Evolutionary conservation across 2,888 invertebrate species (phyloP).

Genomic region (Coelopa pilipes): DNA sequence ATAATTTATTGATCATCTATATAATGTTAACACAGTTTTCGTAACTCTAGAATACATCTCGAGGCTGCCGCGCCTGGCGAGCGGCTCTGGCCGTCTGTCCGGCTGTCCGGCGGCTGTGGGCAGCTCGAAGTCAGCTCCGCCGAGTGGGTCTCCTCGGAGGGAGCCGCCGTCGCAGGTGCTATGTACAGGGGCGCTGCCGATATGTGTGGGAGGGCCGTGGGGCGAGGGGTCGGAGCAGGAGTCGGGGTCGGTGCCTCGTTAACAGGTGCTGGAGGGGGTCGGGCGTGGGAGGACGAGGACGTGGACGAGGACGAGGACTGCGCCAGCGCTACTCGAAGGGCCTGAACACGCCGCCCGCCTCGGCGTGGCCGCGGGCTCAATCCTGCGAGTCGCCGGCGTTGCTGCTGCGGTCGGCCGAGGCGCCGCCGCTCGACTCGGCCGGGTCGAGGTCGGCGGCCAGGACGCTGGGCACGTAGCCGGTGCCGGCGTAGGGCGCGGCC

Average conservation of each 20-base stretch:
- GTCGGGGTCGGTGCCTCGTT: constrained; percentile 20
- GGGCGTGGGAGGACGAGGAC: background rate
- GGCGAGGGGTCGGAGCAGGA: no score
- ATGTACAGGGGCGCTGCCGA: no score
- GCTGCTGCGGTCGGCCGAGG: constrained; percentile 61
- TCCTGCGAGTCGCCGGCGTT: constrained; percentile 67
- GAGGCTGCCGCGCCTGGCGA: background rate
- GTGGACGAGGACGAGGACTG: no score
- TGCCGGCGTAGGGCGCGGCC: constrained; percentile 84
- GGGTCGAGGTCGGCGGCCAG: constrained; percentile 69
- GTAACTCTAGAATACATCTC: constrained; percentile 23
- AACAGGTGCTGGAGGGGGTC: constrained; percentile 13
- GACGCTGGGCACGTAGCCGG: constrained; percentile 84
- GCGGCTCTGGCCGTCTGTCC: background rate
- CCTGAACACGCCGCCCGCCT: constrained; percentile 52
- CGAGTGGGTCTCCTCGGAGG: no score
- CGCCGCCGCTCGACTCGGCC: constrained; percentile 67
- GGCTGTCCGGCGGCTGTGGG: background rate
- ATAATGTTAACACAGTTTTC: constrained; percentile 34
- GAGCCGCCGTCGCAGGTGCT: no score
- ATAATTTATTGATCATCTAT: constrained; percentile 18
- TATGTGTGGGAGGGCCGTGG: no score
- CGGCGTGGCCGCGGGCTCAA: constrained; percentile 55
- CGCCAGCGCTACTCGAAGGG: constrained; percentile 55
- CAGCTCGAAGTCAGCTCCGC: no score